Evolutionary conservation across 1,140 invertebrate genomes (phyloP).

Genomic region (Penaeus indicus): DNA sequence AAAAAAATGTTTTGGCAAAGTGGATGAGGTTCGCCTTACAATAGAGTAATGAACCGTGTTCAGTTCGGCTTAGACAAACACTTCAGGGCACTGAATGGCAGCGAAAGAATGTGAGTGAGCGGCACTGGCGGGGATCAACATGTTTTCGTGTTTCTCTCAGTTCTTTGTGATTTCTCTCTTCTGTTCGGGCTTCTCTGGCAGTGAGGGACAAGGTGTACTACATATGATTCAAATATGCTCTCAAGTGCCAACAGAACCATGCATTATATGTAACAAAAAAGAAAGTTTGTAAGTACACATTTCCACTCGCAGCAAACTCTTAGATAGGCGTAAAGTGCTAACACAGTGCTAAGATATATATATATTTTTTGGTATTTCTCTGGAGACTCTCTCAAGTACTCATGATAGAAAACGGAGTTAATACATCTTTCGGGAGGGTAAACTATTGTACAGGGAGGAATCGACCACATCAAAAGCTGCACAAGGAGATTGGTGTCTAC

Average conservation of each 20-base stretch:
- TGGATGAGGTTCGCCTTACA: too few relatives aligned
- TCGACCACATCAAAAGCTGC: constrained; percentile 52
- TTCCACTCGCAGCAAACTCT: constrained; percentile 12
- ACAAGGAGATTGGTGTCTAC: constrained; percentile 42
- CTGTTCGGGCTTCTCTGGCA: background rate
- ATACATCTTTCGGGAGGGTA: constrained; percentile 4
- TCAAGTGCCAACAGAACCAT: constrained; percentile 36
- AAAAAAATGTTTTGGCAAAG: too few relatives aligned
- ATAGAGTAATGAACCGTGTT: too few relatives aligned
- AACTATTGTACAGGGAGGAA: constrained; percentile 35
- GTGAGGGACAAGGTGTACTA: background rate
- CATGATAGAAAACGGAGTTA: constrained; percentile 41
- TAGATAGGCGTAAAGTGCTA: too few relatives aligned
- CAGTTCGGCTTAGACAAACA: too few relatives aligned
- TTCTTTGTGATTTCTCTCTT: too few relatives aligned
- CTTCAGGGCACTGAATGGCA: too few relatives aligned
- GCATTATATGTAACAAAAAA: constrained; percentile 24
- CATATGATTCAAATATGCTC: constrained; percentile 31
- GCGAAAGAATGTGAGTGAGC: too few relatives aligned
- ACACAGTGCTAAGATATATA: too few relatives aligned
- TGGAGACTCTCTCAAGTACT: background rate
- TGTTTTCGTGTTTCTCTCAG: too few relatives aligned
- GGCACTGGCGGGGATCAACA: too few relatives aligned
- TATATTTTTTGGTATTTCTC: background rate
- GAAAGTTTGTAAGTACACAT: constrained; percentile 6